Evolutionary conservation across 2,888 invertebrate genomes (phyloP).

Genomic region (Rhabditophanes sp.): DNA sequence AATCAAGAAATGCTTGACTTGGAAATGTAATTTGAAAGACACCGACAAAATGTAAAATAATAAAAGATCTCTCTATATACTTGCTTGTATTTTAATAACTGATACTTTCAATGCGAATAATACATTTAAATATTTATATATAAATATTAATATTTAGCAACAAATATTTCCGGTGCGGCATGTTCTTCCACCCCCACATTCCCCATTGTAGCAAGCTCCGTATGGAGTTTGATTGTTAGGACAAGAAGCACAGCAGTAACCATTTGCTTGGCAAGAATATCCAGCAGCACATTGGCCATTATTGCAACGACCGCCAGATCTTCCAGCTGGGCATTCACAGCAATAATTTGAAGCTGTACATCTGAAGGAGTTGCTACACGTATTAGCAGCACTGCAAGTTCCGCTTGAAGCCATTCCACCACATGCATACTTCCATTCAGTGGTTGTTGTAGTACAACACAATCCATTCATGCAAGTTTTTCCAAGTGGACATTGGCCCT

Average conservation of each 20-base stretch:
- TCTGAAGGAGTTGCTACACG: slow-evolving; percentile 16
- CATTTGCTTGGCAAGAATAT: slow-evolving; percentile 25
- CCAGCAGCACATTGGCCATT: slow-evolving; percentile 27
- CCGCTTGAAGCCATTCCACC: slow-evolving; percentile 28
- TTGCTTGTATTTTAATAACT: no score
- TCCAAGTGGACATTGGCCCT: slow-evolving; percentile 24
- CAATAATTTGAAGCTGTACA: slow-evolving; percentile 38
- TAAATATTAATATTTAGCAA: slow-evolving; percentile 15
- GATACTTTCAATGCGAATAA: no score
- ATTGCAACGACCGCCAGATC: slow-evolving; percentile 27
- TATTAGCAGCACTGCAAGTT: slow-evolving; percentile 17
- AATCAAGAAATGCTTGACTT: no score
- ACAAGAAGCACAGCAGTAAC: slow-evolving; percentile 35
- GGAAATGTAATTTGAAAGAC: no score
- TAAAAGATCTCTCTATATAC: no score
- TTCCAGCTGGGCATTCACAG: slow-evolving; percentile 37
- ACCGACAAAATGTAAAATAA: no score
- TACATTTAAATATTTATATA: slow-evolving; percentile 1
- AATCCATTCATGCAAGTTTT: slow-evolving; percentile 36
- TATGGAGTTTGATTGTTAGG: slow-evolving; percentile 27
- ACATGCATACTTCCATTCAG: slow-evolving; percentile 31
- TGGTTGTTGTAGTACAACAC: slow-evolving; percentile 29
- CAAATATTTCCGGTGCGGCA: slow-evolving; percentile 37
- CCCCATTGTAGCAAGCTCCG: slow-evolving; percentile 23
- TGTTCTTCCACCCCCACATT: slow-evolving; percentile 25